Base-by-base conservation (phyloP, 2,888 invertebrate species). In the Tethea ocularis region DNA sequence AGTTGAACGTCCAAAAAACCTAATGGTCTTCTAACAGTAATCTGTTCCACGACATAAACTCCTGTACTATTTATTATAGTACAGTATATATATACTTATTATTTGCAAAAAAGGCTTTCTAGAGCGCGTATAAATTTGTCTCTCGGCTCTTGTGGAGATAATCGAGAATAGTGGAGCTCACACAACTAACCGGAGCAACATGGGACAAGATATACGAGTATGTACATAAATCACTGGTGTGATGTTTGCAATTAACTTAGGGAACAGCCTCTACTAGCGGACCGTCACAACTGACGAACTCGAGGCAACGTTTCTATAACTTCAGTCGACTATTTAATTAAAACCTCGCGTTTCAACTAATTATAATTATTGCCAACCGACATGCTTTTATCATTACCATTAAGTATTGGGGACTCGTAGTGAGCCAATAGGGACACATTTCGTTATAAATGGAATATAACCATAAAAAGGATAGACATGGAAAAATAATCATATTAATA, bases 401-500 rank as follows among this genome's bases (percentile, higher is more conserved):
- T 68, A 67, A 62, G 63, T 65, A 63, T 54, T 63, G 57, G 68
- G 65, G 62, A 61, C 66, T 56, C 62, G 51, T 63, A 75, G 78
- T 74, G 73, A 75, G 68, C 63, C 80, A 71, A 58, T 62, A 26
- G 80, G 78, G 80, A 71, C 72, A 66, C 70, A 75, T 82, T 73
- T 67, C 65, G 64, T 68, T 71, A 72, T 62, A 75, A 73, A 71
- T 66, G 60, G 67, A 54, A 22, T 15, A 33, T 4, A 20, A 13
- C 33, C 71, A 68, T 73, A 72, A 79, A 77, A 71, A 64, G 62
- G 73, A 74, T 64, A 75, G 66, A 74, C 72, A 13, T 33, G 71
- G 60, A 79, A 77, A 78, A 73, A 74, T 78, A 81, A 81, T 82
- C 74, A 80, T 72, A 69, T 66, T 78, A 74, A 82, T 80, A 82